A percentile compares a stretch with the other conserved stretches of the same genome.
These are phyloP conservation scores for Hyla sarda DNA, from an alignment of 2,113 vertebrate genomes.

Conservation along the genomic window DNA sequence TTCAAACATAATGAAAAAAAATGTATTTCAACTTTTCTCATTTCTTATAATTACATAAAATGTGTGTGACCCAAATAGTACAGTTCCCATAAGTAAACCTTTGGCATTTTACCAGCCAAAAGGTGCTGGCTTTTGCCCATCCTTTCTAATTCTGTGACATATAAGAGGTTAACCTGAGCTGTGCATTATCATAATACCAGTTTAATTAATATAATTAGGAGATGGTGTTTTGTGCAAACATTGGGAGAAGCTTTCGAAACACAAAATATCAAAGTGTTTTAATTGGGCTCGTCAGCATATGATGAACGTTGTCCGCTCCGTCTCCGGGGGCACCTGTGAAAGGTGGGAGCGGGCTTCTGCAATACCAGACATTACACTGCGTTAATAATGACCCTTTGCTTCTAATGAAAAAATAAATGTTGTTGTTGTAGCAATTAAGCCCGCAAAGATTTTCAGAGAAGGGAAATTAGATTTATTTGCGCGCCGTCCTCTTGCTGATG, in stretches of 20 bases:
- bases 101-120: neutral
- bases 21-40: neutral
- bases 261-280: conserved; percentile 64
- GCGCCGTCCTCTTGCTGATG: conserved; percentile 82
- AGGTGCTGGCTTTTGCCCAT: neutral
- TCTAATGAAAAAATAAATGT: conserved; percentile 74
- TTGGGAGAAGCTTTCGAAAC: conserved; percentile 54
- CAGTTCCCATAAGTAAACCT: neutral
- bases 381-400: conserved; percentile 70
- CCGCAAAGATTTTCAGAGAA: conserved; percentile 74
- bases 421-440: conserved; percentile 79
- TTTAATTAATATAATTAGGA: conserved; percentile 60
- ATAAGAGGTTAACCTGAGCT: conserved; percentile 43
- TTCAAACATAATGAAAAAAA: neutral
- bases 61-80: neutral
- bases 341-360: conserved; percentile 65
- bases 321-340: conserved; percentile 68
- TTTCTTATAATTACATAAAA: neutral
- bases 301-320: conserved; percentile 61
- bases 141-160: neutral
- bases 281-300: conserved; percentile 70
- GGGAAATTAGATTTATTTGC: conserved; percentile 95
- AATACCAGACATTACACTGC: conserved; percentile 65
- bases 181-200: conserved; percentile 65
- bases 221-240: conserved; percentile 56